These are phyloP conservation scores for Magallana nippona DNA, from an alignment of 2,888 invertebrate genomes.

Conservation along the genomic window DNA sequence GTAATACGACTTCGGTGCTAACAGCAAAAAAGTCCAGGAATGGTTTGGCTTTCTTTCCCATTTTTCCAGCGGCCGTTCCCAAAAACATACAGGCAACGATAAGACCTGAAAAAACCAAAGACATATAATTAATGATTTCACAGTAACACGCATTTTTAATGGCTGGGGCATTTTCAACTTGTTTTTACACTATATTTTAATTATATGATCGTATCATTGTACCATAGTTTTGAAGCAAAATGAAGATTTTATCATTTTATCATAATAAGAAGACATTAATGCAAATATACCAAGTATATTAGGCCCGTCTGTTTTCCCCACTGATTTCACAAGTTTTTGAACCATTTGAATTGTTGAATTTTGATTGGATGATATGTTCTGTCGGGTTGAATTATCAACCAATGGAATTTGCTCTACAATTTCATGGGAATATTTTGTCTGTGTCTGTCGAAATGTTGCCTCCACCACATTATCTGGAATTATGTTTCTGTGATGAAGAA, in stretches of 20 bases:
- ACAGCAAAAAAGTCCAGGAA: conserved; percentile 68
- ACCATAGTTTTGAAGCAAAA: too few relatives aligned
- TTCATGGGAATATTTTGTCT: conserved; percentile 56
- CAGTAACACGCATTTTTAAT: too few relatives aligned
- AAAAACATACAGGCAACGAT: conserved; percentile 66
- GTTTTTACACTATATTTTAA: too few relatives aligned
- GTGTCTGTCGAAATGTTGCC: conserved; percentile 68
- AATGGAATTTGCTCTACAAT: background rate
- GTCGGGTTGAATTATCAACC: background rate
- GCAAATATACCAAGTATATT: conserved; percentile 68
- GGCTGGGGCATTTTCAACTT: too few relatives aligned
- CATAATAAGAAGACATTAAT: too few relatives aligned
- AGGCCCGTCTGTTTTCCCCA: conserved; percentile 83
- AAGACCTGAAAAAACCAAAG: conserved; percentile 63
- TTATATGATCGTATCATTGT: too few relatives aligned
- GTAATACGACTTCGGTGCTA: conserved; percentile 64
- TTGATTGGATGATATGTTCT: conserved; percentile 7
- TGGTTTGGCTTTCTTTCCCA: conserved; percentile 59
- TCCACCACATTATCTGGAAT: conserved; percentile 73
- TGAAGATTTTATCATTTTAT: too few relatives aligned
- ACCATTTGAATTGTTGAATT: conserved; percentile 11
- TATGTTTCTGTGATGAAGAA: conserved; percentile 67
- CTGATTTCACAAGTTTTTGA: conserved; percentile 49
- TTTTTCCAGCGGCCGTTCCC: conserved; percentile 68
- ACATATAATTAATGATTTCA: background rate